Percentiles rank a stretch among this genome's conserved stretches.
These are phyloP conservation scores for Palaemon carinicauda DNA, from an alignment of 1,140 invertebrate species.

Conservation along the genomic window DNA sequence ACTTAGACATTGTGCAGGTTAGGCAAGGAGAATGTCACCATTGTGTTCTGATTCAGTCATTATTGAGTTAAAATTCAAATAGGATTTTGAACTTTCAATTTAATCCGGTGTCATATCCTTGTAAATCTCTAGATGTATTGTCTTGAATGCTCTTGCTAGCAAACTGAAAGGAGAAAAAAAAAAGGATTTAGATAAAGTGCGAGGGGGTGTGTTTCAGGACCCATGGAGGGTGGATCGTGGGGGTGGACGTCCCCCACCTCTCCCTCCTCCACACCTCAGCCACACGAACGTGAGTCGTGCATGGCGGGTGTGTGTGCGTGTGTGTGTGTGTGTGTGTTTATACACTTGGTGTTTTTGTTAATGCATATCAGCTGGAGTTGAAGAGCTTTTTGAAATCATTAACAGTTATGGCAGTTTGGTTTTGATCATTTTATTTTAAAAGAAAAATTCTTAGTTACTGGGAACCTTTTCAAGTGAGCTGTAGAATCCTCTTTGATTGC, in stretches of 20 bases:
- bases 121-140: background rate
- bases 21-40: too few relatives aligned
- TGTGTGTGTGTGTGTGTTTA: conserved; percentile 40
- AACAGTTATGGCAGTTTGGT: too few relatives aligned
- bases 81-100: background rate
- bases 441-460: too few relatives aligned
- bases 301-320: conserved; percentile 53
- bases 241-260: conserved; percentile 58
- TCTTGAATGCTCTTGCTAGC: background rate
- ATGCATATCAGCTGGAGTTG: conserved; percentile 42
- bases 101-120: background rate
- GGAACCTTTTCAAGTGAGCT: too few relatives aligned
- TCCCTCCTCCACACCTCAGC: conserved; percentile 58
- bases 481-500: too few relatives aligned
- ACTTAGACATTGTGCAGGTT: too few relatives aligned
- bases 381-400: conserved; percentile 45
- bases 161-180: background rate
- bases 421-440: too few relatives aligned
- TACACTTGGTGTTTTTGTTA: conserved; percentile 41
- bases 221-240: conserved; percentile 57
- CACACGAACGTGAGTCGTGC: conserved; percentile 57
- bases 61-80: too few relatives aligned
- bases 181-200: conserved; percentile 11
- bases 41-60: too few relatives aligned
- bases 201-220: conserved; percentile 55